Base-by-base conservation (phyloP, 2,797 vertebrate genomes). In the Champsocephalus esox region DNA sequence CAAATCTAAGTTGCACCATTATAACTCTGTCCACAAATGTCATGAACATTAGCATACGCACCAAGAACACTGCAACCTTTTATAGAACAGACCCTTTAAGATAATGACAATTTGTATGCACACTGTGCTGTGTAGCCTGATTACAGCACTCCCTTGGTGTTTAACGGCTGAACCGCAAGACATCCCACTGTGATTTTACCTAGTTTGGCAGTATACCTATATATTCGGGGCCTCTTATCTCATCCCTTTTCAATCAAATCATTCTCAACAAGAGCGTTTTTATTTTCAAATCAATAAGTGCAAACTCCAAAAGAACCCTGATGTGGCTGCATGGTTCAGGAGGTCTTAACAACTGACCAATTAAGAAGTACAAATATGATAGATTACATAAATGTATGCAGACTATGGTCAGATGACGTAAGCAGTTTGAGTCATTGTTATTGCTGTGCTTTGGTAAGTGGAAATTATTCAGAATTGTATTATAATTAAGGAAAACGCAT, bases 151-250 rank as follows among this genome's bases (percentile, higher is more conserved):
- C 41, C 51, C 78, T 81, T 21, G 58, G 74, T 82, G 84, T 65
- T 82, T 65, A 60, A 21, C 44, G 44, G 69, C 66, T 64, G 61
- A 60, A n/a, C 73, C 50, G 14, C 75, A 65, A 61, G 66, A 71
- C 62, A 55, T 66, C 85, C 79, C 81, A 83, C 90, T 90, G 89
- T 70, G 88, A 90, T 82, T 88, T 89, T 85, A 86, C 85, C 86
- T 76, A 85, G 32, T 88, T 87, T 74, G 58, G 41, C 44, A 43
- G 41, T 12, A 32, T 51, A 12, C 21, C 64, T 63, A 70, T 73
- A 51, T 49, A 72, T 63, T 72, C 46, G n/a, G 8, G 63, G 43
- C 59, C 8, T 76, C 62, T 77, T 48, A 77, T 84, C 67, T 77
- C 58, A 62, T 52, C 54, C 28, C 55, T 32, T 28, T 52, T 70